Base-by-base conservation (phyloP, 2,888 invertebrate species). In the Cerastis leucographa region DNA sequence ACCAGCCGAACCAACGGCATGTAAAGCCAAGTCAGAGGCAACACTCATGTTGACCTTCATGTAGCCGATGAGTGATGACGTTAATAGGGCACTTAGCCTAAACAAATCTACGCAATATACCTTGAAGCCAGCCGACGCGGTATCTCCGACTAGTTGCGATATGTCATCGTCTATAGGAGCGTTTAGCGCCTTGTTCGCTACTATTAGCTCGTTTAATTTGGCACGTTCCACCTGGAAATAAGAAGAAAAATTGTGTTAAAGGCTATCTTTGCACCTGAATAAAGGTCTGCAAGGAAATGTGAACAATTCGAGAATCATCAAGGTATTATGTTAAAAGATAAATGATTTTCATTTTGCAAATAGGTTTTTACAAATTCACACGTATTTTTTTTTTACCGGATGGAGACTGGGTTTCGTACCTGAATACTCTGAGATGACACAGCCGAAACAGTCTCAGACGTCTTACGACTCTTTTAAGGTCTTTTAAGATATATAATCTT, bases 101-200 rank as follows among this genome's bases (percentile, higher is more conserved):
- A n/a, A 64, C 22, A 64, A 42, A 64, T 17, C 0, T 14, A 59
- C 17, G 8, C 17, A 22, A 8, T n/a, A n/a, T 89, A 94, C 94
- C 95, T 94, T 95, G 56, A 95, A 85, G 0, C 92, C 94, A 0
- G 91, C 90, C 1, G 93, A 95, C 87, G 97, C 97, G 51, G 97
- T 97, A 68, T 98, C 98, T 29, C 97, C 97, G 65, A 98, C 97
- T 19, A 98, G 95, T 91, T 97, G 97, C 44, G 97, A 97, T 67
- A 98, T 96, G 91, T 99, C 99, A 85, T 98, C 98, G 90, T 99
- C 98, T 6, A 99, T 97, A 9, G 99, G 99, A 70, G 98, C 98
- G 89, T 98, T 97, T 49, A 99, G 96, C 0, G 98, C 98, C 93
- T 98, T 98, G 91, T 99, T 98, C 0, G 99, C 99, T 9, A 98